phyloP scores from a whole-genome alignment of 2,888 invertebrate species.

The Drepanosiphum platanoidis region DNA sequence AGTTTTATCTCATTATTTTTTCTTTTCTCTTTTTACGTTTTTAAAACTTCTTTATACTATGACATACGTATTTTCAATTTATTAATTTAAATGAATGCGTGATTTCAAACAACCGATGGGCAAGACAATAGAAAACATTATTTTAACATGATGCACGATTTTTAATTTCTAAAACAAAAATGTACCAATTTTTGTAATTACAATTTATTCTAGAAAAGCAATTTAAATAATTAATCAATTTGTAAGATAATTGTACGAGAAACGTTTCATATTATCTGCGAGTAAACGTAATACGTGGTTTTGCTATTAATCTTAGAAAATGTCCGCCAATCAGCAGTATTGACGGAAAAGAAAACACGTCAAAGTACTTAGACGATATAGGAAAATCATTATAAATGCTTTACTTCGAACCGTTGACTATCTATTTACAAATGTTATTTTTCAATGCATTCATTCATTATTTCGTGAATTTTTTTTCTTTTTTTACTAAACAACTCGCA shows the following conservation, averaged over 20 bases:
- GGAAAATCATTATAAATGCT: too few species aligned
- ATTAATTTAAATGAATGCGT: not conserved
- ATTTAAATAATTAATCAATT: not conserved
- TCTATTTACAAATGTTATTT: too few species aligned
- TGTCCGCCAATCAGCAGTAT: too few species aligned
- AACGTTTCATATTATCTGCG: not conserved
- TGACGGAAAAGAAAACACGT: too few species aligned
- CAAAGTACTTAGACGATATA: too few species aligned
- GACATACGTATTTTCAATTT: not conserved
- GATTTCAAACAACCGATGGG: not conserved
- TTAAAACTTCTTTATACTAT: not conserved
- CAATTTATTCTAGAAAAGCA: not conserved
- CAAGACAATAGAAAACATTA: not conserved
- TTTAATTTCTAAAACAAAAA: not conserved
- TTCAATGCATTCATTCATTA: too few species aligned
- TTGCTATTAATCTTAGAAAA: too few species aligned
- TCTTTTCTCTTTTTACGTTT: not conserved
- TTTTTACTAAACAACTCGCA: too few species aligned
- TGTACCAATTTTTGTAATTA: not conserved
- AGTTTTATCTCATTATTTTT: not conserved
- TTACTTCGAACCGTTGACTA: too few species aligned
- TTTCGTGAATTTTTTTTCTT: too few species aligned
- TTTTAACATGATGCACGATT: not conserved
- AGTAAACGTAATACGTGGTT: too few species aligned
- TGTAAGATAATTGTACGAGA: not conserved